A percentile compares a stretch with the other conserved stretches of the same genome.
Conservation (phyloP, 2,113 vertebrate genomes). For the Sus scrofa region DNA sequence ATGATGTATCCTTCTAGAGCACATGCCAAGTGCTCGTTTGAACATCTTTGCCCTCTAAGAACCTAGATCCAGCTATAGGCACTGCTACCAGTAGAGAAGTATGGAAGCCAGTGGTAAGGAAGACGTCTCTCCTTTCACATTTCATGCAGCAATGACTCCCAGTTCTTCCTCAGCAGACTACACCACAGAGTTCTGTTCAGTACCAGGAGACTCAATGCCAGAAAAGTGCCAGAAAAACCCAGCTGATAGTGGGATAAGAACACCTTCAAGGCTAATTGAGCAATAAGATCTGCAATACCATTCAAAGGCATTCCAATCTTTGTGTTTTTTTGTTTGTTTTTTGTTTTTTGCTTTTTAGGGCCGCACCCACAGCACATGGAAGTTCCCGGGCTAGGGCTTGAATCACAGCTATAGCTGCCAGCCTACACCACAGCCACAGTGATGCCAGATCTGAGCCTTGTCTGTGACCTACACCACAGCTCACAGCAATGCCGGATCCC, state of each 20-base stretch:
- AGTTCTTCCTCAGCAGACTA: constrained; percentile 73
- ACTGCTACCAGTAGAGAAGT: constrained; percentile 74
- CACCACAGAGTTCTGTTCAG: constrained; percentile 58
- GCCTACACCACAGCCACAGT: no score
- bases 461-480: no score
- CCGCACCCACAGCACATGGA: no score
- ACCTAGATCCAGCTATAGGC: constrained; percentile 72
- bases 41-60: constrained; percentile 64
- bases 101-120: constrained; percentile 70
- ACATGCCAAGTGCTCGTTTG: constrained; percentile 14
- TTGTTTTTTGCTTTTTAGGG: no score
- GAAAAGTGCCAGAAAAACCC: constrained; percentile 75
- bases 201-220: constrained; percentile 57
- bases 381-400: no score
- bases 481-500: no score
- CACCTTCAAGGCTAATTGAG: constrained; percentile 78
- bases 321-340: no score
- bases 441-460: no score
- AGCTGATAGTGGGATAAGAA: constrained; percentile 63
- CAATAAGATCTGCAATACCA: constrained; percentile 67
- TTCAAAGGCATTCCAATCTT: no score
- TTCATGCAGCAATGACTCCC: constrained; percentile 33
- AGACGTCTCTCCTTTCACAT: constrained; percentile 51
- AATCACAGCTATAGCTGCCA: no score
- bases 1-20: constrained; percentile 61